Conservation (phyloP, 2,888 invertebrate species). For the Tenthredo scrophulariae region DNA sequence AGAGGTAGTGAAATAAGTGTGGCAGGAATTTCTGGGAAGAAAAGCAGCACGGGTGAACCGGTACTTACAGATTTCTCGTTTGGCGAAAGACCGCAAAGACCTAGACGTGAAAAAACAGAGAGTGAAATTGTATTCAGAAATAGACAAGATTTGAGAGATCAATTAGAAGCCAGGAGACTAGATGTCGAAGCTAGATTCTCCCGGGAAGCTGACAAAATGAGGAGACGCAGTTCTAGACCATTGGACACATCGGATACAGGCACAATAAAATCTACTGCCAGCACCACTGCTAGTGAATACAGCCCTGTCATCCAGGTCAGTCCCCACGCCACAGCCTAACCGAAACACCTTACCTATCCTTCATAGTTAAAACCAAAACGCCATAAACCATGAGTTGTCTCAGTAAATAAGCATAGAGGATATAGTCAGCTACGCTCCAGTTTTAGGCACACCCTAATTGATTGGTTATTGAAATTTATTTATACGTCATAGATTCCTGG, state of each 20-base stretch:
- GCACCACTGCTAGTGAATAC: constrained; percentile 76
- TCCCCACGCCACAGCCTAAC: constrained; percentile 65
- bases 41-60: constrained; percentile 84
- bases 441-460: constrained; percentile 65
- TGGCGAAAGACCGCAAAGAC: constrained; percentile 79
- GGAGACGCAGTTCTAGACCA: constrained; percentile 79
- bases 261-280: constrained; percentile 75
- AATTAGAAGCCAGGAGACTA: constrained; percentile 78
- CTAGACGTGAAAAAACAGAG: constrained; percentile 93
- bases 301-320: constrained; percentile 76
- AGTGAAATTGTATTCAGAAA: constrained; percentile 90
- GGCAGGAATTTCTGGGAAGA: constrained; percentile 72
- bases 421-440: constrained; percentile 70
- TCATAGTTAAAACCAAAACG: constrained; percentile 40
- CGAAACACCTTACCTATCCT: constrained; percentile 42
- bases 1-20: constrained; percentile 81
- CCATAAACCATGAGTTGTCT: constrained; percentile 50
- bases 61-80: constrained; percentile 85
- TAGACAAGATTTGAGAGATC: constrained; percentile 81
- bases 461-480: constrained; percentile 37
- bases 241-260: constrained; percentile 71
- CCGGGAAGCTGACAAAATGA: constrained; percentile 75
- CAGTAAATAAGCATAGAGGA: constrained; percentile 57
- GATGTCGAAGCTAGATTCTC: constrained; percentile 78
- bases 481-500: constrained; percentile 46